phyloP scores from a whole-genome alignment of 1,140 invertebrate genomes.

The Pinna nobilis region DNA sequence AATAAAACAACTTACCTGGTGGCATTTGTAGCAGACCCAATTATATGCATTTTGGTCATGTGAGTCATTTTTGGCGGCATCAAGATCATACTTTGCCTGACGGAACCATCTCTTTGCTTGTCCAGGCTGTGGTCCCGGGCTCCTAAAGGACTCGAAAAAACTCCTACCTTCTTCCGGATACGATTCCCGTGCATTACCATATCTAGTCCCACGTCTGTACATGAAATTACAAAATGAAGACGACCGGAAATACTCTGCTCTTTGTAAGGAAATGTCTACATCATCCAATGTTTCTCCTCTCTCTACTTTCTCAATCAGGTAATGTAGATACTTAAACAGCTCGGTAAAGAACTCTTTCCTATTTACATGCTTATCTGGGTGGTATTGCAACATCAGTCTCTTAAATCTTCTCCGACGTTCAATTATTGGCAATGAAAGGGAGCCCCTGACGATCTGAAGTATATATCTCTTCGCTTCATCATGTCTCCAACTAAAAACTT shows the following conservation, averaged over 20 bases:
- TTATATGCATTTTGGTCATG: slow-evolving; percentile 33
- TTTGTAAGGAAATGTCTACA: slow-evolving; percentile 21
- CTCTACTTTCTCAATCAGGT: slow-evolving; percentile 40
- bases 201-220: background rate
- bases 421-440: slow-evolving; percentile 30
- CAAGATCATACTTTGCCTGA: slow-evolving; percentile 51
- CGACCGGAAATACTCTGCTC: too few species aligned
- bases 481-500: background rate
- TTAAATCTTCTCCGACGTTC: slow-evolving; percentile 62
- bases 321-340: slow-evolving; percentile 51
- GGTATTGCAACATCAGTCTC: slow-evolving; percentile 65
- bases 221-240: slow-evolving; percentile 2
- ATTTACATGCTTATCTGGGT: slow-evolving; percentile 69
- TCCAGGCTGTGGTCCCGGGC: slow-evolving; percentile 25
- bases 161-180: background rate
- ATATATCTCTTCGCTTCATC: background rate
- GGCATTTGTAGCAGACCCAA: slow-evolving; percentile 58
- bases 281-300: slow-evolving; percentile 26
- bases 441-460: slow-evolving; percentile 39
- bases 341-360: slow-evolving; percentile 58
- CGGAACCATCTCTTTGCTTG: slow-evolving; percentile 50
- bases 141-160: background rate
- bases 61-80: slow-evolving; percentile 26
- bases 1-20: slow-evolving; percentile 45
- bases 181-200: background rate